phyloP scores from a whole-genome alignment of 2,113 vertebrate genomes.

The Nymphicus hollandicus region DNA sequence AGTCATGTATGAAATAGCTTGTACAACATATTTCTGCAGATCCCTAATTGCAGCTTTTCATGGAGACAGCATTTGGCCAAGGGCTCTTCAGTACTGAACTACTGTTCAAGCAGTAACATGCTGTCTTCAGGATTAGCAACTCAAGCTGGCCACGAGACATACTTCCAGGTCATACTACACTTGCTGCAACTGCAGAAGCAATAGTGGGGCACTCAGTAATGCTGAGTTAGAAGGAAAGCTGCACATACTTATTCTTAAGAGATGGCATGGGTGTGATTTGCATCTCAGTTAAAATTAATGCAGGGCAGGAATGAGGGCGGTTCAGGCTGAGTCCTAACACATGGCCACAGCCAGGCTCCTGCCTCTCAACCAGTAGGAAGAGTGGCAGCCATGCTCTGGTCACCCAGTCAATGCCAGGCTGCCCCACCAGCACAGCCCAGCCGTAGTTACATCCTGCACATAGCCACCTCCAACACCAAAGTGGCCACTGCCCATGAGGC shows the following conservation, averaged over 20 bases:
- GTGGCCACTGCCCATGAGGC: accelerated
- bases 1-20: not conserved
- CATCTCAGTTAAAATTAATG: not conserved
- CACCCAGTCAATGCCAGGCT: accelerated
- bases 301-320: not conserved
- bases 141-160: not conserved
- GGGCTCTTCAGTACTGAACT: not conserved
- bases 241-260: not conserved
- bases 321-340: accelerated
- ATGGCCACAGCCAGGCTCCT: not conserved
- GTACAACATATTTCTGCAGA: not conserved
- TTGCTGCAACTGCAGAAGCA: not conserved
- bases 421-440: accelerated
- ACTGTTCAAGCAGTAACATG: not conserved
- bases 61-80: not conserved
- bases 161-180: not conserved
- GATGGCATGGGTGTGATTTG: accelerated
- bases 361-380: not conserved
- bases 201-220: accelerated
- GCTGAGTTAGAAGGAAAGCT: not conserved
- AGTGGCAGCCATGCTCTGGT: not conserved
- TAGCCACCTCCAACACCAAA: not conserved
- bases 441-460: accelerated
- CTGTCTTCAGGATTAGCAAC: not conserved
- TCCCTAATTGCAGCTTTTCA: not conserved